Base-by-base conservation (phyloP, 2,113 vertebrate genomes). In the Laterallus jamaicensis region DNA sequence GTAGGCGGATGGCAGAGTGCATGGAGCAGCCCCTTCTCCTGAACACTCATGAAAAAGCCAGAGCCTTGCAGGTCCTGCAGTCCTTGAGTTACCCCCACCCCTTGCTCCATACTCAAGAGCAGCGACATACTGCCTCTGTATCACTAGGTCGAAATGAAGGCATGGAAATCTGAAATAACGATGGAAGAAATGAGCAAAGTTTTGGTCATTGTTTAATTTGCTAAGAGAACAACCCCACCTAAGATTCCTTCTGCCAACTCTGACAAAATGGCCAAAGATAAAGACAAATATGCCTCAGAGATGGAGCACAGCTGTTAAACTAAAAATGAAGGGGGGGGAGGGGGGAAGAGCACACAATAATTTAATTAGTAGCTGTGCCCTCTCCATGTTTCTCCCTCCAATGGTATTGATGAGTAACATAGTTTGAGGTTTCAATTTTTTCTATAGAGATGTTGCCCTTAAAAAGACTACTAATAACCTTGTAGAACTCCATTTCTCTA, bases 121-220 rank as follows among this genome's bases (percentile, higher is more conserved):
- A 90, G 74, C 86, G 68, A 75, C 55, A 21, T 19, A 7, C 28
- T 68, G 37, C 37, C 40, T 83, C 81, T 93, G 47, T 85, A 83
- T 81, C 86, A 73, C 82, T 87, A 87, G 94, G 82, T 79, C 77
- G 92, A 85, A 95, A 93, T 94, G 94, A 97, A 92, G 93, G 90
- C 95, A 97, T 97, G 95, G 95, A 97, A 96, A 96, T 97, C 93
- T 96, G 94, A 97, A 96, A 96, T 95, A 94, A 86, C 52, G 77
- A 93, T 96, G 95, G 97, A 97, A 98, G 95, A 98, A 97, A 97
- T 98, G 93, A 98, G 94, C 92, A 95, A 97, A 97, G 93, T 96
- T 98, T 97, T 96, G 95, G 96, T 98, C 96, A 97, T 95, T 98
- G 96, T 97, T 98, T 97, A 98, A 97, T 96, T 97, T 92, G 29